These are phyloP conservation scores for Austrolebias charrua DNA, from an alignment of 2,797 vertebrate genomes.

Conservation along the genomic window DNA sequence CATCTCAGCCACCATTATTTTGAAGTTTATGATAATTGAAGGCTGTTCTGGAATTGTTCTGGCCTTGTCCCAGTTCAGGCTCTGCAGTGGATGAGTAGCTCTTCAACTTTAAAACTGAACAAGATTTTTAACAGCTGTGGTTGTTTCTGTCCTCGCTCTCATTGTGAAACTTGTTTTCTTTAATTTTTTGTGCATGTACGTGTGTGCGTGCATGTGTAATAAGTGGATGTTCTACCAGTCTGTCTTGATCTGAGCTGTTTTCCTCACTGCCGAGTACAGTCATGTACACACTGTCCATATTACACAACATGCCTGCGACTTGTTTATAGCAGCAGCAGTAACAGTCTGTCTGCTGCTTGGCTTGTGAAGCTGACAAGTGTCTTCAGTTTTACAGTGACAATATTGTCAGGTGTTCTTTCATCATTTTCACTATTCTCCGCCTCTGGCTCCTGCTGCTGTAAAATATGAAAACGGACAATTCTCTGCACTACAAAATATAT, in stretches of 20 bases:
- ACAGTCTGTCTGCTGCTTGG: not conserved
- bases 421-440: not conserved
- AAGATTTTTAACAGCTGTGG: constrained; percentile 16
- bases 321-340: not conserved
- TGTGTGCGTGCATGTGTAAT: not conserved
- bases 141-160: constrained; percentile 5
- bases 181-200: constrained; percentile 9
- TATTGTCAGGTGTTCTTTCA: constrained; percentile 3
- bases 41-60: constrained; percentile 15
- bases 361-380: constrained; percentile 17
- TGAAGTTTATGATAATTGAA: constrained; percentile 11
- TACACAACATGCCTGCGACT: not conserved
- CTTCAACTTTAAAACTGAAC: constrained; percentile 30
- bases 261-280: not conserved
- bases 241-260: not conserved
- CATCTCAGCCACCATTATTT: constrained; percentile 7
- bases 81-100: constrained; percentile 25
- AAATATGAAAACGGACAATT: constrained; percentile 12
- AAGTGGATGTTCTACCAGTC: too few species aligned
- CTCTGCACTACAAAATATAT: not conserved
- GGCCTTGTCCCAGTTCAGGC: constrained; percentile 12
- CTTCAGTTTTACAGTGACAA: not conserved
- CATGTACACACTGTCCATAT: not conserved
- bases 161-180: constrained; percentile 2
- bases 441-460: not conserved